Evolutionary conservation across 30 jellyfish, hydroid and myxozoan species (phyloP), one percentile per base, ranked within the genome.

Genomic region (Nemopilema nomurai): DNA sequence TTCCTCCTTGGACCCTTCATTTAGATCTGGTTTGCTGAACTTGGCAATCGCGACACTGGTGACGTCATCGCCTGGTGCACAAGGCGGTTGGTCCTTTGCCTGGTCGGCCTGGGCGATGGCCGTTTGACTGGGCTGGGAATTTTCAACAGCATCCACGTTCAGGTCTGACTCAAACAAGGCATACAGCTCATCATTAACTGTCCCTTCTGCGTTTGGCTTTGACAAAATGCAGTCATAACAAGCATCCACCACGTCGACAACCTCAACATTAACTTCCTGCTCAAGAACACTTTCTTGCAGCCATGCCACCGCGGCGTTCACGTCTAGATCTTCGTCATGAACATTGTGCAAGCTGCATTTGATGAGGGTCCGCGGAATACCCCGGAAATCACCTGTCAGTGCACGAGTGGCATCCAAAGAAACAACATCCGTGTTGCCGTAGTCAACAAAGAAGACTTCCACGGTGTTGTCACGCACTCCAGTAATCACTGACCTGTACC

Each of bases 171-270:
- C 92, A 83, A 67, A 79, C 85, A 84, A 62, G 20, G 70, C 87
- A 77, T 90, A 90, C 74, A 90, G 64, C 82, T 78, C 69, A 80
- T 90, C 96, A 70, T 90, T 90, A 50, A 90, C 57, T 9, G 87
- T 68, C 18, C 49, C 92, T 1, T 71, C 91, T 21, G 62, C 66
- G 3, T 87, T 92, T 21, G 24, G 67, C 24, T 68, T 70, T 1
- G 69, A 82, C 32, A 74, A 71, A 62, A 81, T 89, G 21, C 87
- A 74, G 66, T 85, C 87, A 49, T 86, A 66, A 0, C 32, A 16
- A 20, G 49, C 86, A 26, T 71, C 90, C 27, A 72, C 33, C 0
- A 84, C 85, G 0, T 32, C 84, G n/a, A 62, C 84, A 26, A 90
- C 84, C 63, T 84, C 96, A 1, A 90, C 57, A 24, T 41, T 77